These are phyloP conservation scores for Parasteatoda lunata DNA, from an alignment of 2,888 invertebrate species.

Conservation along the genomic window DNA sequence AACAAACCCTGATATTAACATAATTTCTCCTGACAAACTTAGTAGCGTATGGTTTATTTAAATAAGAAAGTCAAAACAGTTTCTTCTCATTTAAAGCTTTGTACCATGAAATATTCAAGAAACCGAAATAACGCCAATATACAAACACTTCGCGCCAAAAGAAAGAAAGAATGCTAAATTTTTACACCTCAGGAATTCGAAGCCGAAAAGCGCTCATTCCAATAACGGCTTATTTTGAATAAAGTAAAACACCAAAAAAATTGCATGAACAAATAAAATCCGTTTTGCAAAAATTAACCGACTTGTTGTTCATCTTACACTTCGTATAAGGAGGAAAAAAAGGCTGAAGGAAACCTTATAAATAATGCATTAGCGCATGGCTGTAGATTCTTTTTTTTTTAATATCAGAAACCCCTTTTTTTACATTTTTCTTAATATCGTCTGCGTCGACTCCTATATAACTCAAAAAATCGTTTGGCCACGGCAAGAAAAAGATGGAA, in stretches of 20 bases:
- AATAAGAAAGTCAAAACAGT: neutral
- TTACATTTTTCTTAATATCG: constrained; percentile 48
- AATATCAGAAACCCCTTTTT: constrained; percentile 41
- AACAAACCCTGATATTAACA: neutral
- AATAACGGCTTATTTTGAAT: constrained; percentile 26
- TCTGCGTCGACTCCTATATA: constrained; percentile 41
- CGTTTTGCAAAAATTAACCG: constrained; percentile 56
- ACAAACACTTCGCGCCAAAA: neutral
- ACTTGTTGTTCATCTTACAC: constrained; percentile 58
- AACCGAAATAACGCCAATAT: constrained; percentile 12
- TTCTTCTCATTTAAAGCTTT: neutral
- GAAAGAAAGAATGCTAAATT: constrained; percentile 18
- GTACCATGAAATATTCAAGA: neutral
- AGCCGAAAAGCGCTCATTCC: constrained; percentile 6
- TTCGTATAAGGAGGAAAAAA: constrained; percentile 13
- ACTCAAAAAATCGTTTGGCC: constrained; percentile 30
- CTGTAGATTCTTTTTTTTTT: constrained; percentile 12
- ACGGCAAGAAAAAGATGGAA: constrained; percentile 15
- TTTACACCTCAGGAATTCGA: constrained; percentile 6
- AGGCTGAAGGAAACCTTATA: constrained; percentile 45
- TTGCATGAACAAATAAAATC: constrained; percentile 33
- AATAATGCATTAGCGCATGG: constrained; percentile 49
- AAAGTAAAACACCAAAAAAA: constrained; percentile 19
- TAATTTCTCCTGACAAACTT: neutral
- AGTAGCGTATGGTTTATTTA: neutral